Evolutionary conservation across 2,113 vertebrate genomes (phyloP).

Genomic region (Dicerorhinus sumatrensis): DNA sequence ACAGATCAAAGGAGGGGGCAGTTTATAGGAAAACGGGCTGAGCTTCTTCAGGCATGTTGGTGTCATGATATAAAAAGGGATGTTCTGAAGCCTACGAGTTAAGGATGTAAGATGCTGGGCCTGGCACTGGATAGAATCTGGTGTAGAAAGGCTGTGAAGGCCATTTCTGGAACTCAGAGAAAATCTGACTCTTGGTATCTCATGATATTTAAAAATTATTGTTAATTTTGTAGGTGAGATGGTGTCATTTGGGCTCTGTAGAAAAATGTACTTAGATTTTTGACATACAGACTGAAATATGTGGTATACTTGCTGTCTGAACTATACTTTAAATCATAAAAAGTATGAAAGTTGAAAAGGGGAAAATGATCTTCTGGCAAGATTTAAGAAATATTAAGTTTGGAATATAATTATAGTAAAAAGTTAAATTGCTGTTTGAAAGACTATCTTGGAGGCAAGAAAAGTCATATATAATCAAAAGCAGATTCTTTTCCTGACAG

Average conservation of each 20-base stretch:
- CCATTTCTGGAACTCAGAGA: neutral
- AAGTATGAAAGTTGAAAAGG: neutral
- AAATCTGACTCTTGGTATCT: neutral
- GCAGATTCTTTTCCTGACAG: conserved; percentile 38
- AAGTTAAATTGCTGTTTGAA: conserved; percentile 64
- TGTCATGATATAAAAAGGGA: neutral
- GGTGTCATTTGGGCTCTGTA: neutral
- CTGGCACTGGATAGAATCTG: neutral
- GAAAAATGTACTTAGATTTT: neutral
- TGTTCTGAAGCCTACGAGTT: neutral
- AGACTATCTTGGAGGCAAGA: conserved; percentile 56
- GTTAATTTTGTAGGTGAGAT: neutral
- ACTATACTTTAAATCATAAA: conserved; percentile 53
- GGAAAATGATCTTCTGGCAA: conserved; percentile 51
- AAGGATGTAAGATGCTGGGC: neutral
- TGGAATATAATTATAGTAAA: conserved; percentile 66
- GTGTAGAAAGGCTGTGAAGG: neutral
- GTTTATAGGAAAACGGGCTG: neutral
- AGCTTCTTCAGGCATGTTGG: neutral
- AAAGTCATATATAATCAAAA: conserved; percentile 60
- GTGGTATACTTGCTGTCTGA: neutral
- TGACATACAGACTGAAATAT: neutral
- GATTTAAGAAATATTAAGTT: conserved; percentile 45
- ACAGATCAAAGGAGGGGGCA: neutral
- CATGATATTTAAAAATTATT: neutral